These are phyloP conservation scores for Ruditapes philippinarum DNA, from an alignment of 1,140 invertebrate species.

Conservation along the genomic window DNA sequence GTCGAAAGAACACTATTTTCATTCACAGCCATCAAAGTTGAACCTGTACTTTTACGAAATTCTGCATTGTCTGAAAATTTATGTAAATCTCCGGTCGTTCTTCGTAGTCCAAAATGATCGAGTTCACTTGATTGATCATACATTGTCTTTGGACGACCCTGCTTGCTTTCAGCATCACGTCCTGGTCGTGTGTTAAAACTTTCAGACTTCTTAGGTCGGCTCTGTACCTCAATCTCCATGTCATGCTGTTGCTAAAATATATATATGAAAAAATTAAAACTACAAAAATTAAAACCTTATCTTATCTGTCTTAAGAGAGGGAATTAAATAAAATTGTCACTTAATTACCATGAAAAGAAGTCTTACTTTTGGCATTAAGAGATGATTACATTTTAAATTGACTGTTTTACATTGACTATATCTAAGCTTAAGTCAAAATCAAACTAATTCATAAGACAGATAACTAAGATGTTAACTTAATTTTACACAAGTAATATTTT, in stretches of 20 bases:
- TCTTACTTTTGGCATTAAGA: too few relatives aligned
- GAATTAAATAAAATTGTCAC: too few relatives aligned
- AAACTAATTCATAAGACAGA: too few relatives aligned
- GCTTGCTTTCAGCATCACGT: not conserved
- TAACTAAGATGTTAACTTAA: too few relatives aligned
- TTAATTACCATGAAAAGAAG: too few relatives aligned
- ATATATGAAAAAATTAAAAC: too few relatives aligned
- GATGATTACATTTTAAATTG: too few relatives aligned
- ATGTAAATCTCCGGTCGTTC: slow-evolving; percentile 55
- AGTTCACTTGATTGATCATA: slow-evolving; percentile 65
- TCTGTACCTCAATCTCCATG: not conserved
- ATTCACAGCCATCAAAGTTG: slow-evolving; percentile 45
- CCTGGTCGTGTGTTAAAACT: slow-evolving; percentile 29
- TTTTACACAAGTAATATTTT: too few relatives aligned
- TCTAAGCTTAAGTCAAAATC: too few relatives aligned
- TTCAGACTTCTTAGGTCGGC: slow-evolving; percentile 32
- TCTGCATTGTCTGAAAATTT: slow-evolving; percentile 10
- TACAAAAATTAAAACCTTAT: too few relatives aligned
- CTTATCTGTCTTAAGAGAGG: too few relatives aligned
- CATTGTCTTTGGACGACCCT: slow-evolving; percentile 78
- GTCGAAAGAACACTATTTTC: slow-evolving; percentile 52
- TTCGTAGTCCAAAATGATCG: slow-evolving; percentile 45
- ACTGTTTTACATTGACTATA: too few relatives aligned
- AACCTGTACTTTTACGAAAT: slow-evolving; percentile 52
- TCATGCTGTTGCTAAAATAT: slow-evolving; percentile 1